Evolutionary conservation across 2,113 vertebrate species (phyloP).

Genomic region (Callithrix jacchus): DNA sequence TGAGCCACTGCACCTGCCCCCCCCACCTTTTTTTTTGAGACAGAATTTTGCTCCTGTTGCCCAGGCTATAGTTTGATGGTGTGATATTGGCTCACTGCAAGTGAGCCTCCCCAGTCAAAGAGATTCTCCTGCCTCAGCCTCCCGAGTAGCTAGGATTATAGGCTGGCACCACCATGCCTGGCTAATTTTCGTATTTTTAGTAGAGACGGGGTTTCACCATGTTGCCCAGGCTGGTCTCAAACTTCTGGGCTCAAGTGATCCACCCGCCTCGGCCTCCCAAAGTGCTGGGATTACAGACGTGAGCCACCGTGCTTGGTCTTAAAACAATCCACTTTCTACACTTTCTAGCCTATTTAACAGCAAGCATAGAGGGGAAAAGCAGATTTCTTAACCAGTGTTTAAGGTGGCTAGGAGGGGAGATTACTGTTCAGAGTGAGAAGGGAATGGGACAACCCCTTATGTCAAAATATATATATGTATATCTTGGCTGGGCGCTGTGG

Average conservation of each 20-base stretch:
- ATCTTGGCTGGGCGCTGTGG: no score
- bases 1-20: no score
- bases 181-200: no score
- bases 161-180: no score
- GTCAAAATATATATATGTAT: no score
- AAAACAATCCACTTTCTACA: neutral
- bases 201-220: no score
- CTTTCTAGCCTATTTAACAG: no score
- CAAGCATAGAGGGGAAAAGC: neutral
- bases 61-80: neutral
- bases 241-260: no score
- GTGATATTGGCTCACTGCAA: neutral
- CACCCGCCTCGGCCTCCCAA: neutral
- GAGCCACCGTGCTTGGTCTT: neutral
- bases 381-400: neutral
- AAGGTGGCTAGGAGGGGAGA: neutral
- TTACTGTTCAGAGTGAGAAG: neutral
- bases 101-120: neutral
- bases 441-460: neutral
- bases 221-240: no score
- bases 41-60: neutral
- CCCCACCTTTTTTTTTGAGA: neutral
- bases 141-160: no score
- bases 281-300: neutral
- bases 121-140: neutral